Base-by-base conservation (phyloP, 2,888 invertebrate genomes). In the Pandemis heparana region DNA sequence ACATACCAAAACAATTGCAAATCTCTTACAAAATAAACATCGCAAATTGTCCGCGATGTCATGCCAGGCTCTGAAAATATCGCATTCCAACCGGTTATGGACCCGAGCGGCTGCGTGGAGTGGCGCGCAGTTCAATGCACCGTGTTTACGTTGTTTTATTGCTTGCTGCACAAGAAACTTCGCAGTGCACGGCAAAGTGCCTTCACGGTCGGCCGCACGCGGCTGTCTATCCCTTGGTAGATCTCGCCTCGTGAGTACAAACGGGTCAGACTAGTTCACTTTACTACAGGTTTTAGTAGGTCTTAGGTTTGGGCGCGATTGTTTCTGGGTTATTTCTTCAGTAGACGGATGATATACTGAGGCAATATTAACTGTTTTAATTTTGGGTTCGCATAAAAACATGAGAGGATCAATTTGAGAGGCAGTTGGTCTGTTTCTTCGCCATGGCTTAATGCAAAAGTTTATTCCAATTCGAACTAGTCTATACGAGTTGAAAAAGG, bases 11-110 rank as follows among this genome's bases (percentile, higher is more conserved):
- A 64, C 63, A 73, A 65, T 51, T 32, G 65, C 23, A 69, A 71
- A 53, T 46, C 16, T 6, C 65, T 48, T 51, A 23, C 18, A 64
- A 73, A 64, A 73, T 46, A 69, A 73, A 68, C 68, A 73, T 68
- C 63, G 63, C 73, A 69, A 73, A 73, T 69, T 64, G 73, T 69
- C 73, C 63, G 48, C 70, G 75, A 72, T 69, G 73, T 71, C 59
- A 60, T 53, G 74, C 76, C 75, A 71, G 75, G 75, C 63, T 70
- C 77, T 78, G 77, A 79, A 78, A 79, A 78, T 78, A 78, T 76
- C 76, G 72, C 73, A 75, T 75, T 73, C 71, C 75, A 65, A 72
- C 75, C 77, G 77, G 75, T 78, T 73, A 61, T 70, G 74, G 70
- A 53, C 64, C 12, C 23, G 18, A 14, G 38, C 51, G 65, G 38